Conservation (phyloP, 1,140 invertebrate genomes). For the Lepidotrigona ventralis region DNA sequence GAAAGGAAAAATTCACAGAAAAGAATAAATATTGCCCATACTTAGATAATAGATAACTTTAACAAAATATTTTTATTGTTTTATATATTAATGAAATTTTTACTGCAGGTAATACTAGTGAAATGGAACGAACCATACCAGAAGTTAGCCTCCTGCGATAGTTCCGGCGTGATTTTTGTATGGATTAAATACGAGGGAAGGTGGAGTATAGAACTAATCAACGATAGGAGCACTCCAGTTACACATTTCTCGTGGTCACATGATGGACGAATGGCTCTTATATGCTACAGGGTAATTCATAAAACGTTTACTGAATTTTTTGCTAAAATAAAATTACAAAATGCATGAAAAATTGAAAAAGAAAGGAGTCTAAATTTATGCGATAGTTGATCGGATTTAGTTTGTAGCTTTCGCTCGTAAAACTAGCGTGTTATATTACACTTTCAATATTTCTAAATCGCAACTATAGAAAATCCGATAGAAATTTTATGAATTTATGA, state of each 20-base stretch:
- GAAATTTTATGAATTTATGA: no score
- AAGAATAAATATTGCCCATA: background rate
- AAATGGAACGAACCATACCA: slow-evolving; percentile 99
- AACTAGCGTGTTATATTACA: background rate
- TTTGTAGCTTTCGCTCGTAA: background rate
- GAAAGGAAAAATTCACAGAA: background rate
- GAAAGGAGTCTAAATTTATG: background rate
- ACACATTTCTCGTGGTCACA: slow-evolving; percentile 99
- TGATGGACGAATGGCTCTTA: slow-evolving; percentile 98
- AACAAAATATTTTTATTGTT: background rate
- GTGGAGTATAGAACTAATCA: slow-evolving; percentile 99
- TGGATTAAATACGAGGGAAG: slow-evolving; percentile 99
- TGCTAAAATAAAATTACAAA: background rate
- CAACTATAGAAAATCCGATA: background rate
- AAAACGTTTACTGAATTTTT: background rate
- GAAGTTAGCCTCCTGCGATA: slow-evolving; percentile 98
- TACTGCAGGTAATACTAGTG: slow-evolving; percentile 92
- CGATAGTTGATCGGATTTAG: background rate
- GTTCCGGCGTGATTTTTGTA: slow-evolving; percentile 98
- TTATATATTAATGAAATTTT: background rate
- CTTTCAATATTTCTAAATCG: background rate
- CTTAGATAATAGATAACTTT: background rate
- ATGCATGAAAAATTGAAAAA: no score
- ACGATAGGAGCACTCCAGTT: slow-evolving; percentile 97
- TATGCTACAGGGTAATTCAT: slow-evolving; percentile 93